Percentiles rank a stretch among this genome's conserved stretches.
phyloP scores from a whole-genome alignment of 2,113 vertebrate species.

The Riparia riparia region DNA sequence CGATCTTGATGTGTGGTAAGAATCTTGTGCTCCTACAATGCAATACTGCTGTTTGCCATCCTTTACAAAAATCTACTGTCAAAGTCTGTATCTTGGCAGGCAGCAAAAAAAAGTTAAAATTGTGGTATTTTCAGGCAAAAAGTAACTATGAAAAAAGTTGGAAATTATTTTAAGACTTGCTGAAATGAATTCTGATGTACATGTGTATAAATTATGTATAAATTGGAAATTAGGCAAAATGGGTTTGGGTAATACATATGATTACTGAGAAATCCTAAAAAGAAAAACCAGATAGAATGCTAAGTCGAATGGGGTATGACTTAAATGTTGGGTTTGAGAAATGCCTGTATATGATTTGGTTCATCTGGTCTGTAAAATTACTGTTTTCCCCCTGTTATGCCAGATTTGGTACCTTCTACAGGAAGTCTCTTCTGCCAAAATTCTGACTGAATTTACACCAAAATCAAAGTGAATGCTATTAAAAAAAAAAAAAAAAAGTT shows the following conservation, averaged over 20 bases:
- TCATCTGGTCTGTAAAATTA: background rate
- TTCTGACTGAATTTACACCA: background rate
- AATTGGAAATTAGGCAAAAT: background rate
- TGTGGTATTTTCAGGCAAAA: background rate
- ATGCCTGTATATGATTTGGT: background rate
- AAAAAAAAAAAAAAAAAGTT: background rate
- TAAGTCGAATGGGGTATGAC: background rate
- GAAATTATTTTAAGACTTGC: background rate
- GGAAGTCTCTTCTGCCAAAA: background rate
- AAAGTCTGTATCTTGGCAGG: background rate
- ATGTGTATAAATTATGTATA: accelerated
- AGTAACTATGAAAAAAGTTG: background rate
- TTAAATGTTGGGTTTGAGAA: background rate
- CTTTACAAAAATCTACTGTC: accelerated
- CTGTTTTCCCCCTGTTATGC: accelerated
- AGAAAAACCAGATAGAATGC: background rate
- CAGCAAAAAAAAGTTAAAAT: background rate
- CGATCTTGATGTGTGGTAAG: too few species aligned
- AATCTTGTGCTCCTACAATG: background rate
- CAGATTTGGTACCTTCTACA: background rate
- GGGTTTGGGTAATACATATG: accelerated
- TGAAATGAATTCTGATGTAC: background rate
- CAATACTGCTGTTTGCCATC: background rate
- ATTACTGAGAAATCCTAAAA: background rate
- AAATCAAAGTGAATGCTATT: background rate